Percentiles rank a stretch among this genome's conserved stretches.
These are phyloP conservation scores for Indicator indicator DNA, from an alignment of 2,113 vertebrate species.

Conservation along the genomic window DNA sequence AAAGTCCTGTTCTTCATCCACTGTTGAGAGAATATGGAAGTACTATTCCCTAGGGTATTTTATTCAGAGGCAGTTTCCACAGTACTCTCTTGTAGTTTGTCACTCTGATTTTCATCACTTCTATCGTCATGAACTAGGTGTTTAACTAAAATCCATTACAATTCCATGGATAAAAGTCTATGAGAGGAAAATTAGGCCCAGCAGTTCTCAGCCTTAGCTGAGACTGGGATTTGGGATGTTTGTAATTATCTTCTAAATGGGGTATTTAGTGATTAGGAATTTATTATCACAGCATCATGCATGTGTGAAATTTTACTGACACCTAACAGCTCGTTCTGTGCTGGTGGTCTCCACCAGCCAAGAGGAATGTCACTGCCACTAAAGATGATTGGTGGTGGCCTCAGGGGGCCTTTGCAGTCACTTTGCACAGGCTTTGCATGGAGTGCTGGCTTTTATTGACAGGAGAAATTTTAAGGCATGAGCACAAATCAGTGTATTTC, in stretches of 20 bases:
- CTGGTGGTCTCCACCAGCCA: not conserved
- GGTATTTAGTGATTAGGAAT: conserved; percentile 16
- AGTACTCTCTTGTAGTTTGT: not conserved
- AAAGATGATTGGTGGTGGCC: not conserved
- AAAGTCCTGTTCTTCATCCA: not conserved
- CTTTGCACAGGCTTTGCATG: not conserved
- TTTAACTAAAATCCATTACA: conserved; percentile 1
- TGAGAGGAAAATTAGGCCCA: not conserved
- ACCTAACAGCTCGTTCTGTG: not conserved
- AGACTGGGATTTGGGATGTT: not conserved
- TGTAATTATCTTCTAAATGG: conserved; percentile 2
- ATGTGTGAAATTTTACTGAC: not conserved
- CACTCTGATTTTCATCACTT: not conserved
- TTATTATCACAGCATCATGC: not conserved
- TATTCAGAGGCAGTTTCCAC: not conserved
- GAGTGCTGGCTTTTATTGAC: not conserved
- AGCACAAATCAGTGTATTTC: not conserved
- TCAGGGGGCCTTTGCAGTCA: not conserved
- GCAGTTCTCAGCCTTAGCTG: not conserved
- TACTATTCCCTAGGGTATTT: not conserved
- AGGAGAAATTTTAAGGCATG: not conserved
- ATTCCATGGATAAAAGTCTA: not conserved
- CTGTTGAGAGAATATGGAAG: not conserved
- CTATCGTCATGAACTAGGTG: not conserved
- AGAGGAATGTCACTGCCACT: not conserved